Base-by-base conservation (phyloP, 2,797 vertebrate species). In the Coregonus ussuriensis region DNA sequence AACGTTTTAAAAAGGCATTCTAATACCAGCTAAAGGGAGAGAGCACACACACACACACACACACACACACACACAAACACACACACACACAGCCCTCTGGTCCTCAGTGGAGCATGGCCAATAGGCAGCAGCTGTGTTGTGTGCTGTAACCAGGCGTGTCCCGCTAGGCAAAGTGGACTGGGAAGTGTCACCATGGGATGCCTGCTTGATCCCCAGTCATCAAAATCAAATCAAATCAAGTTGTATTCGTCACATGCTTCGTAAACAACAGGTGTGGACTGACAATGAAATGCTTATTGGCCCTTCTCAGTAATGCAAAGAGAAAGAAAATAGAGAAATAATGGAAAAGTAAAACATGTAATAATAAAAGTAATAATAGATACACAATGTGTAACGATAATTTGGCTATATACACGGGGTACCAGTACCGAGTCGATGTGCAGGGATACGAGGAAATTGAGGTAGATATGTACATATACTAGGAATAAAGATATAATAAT, bases 111-210 rank as follows among this genome's bases (percentile, higher is more conserved):
- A 47, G 77, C 79, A 66, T 56, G 29, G 72, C 76, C 82, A 78
- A 81, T 85, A 81, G 54, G 74, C 77, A 81, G 51, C 91, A 88
- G 89, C 85, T 89, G 85, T 89, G 83, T 87, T 89, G 71, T 0
- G 72, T n/a, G 77, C 77, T 80, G 77, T 78, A 78, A 85, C 75
- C 47, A 78, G 83, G 85, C 52, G 69, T 83, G 62, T 65, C 79
- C 52, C 31, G 79, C 35, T 11, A 7, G 18, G 51, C 73, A 21
- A 7, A 51, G 6, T n/a, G 14, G 56, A 18, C 56, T n/a, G 6
- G 63, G 63, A 21, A 31, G 21, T 13, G 63, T 31, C 54, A 62
- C 79, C 54, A 67, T 54, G 4, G 37, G 16, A 33, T 54, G 71
- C 71, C 71, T 29, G 21, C 47, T 4, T 47, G 71, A 80, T 82